phyloP scores from a whole-genome alignment of 92 coral and sea anemone species.

The Ricordea florida region DNA sequence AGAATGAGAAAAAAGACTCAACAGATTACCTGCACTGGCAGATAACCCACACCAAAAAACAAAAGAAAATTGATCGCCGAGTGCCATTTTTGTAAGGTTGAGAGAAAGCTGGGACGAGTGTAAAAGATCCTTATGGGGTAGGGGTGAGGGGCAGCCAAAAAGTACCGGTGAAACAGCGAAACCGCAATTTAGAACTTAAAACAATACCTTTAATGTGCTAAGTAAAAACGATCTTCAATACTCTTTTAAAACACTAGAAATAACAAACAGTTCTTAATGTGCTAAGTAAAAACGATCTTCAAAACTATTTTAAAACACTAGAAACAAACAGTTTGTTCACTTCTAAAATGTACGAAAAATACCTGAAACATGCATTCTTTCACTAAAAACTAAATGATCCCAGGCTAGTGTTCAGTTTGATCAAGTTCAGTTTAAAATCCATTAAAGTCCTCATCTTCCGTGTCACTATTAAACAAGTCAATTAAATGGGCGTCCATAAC shows the following conservation, averaged over 20 bases:
- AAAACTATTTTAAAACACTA: slow-evolving; percentile 14
- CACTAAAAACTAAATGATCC: slow-evolving; percentile 7
- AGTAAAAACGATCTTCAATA: slow-evolving; percentile 26
- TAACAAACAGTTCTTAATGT: slow-evolving; percentile 9
- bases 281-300: slow-evolving; percentile 10
- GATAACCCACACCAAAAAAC: too few relatives aligned
- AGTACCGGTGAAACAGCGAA: slow-evolving; percentile 2
- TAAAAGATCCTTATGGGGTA: slow-evolving; percentile 27
- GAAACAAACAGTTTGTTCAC: not conserved
- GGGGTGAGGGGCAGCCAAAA: slow-evolving; percentile 9
- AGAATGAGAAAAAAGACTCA: too few relatives aligned
- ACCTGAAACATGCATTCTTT: not conserved
- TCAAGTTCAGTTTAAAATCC: slow-evolving; percentile 30
- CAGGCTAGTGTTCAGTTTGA: not conserved
- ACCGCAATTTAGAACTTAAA: slow-evolving; percentile 7
- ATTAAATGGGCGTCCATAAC: slow-evolving; percentile 25
- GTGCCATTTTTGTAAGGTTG: slow-evolving; percentile 32
- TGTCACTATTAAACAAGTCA: slow-evolving; percentile 46
- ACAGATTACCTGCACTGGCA: too few relatives aligned
- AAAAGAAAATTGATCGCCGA: not conserved
- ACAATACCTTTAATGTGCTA: slow-evolving; percentile 6
- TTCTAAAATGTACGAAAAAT: slow-evolving; percentile 1
- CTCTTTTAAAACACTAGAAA: slow-evolving; percentile 26
- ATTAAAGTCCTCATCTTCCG: slow-evolving; percentile 44
- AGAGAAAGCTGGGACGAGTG: slow-evolving; percentile 28